A percentile compares a stretch with the other conserved stretches of the same genome.
These are phyloP conservation scores for Parapsyche elsis DNA, from an alignment of 1,140 invertebrate genomes.

Conservation along the genomic window DNA sequence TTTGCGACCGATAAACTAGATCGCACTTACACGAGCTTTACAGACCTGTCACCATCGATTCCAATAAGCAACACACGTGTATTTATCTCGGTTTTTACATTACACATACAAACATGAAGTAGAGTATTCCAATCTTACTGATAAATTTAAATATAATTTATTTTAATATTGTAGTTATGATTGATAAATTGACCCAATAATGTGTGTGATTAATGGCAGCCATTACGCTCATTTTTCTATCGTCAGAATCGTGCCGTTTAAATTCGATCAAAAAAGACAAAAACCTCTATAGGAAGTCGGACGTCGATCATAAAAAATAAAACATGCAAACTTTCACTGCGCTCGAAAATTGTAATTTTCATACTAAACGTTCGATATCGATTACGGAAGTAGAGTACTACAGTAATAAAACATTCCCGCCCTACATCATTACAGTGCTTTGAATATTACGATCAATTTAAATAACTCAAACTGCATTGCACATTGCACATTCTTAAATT, in stretches of 20 bases:
- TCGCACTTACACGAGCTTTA: neutral
- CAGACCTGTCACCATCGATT: neutral
- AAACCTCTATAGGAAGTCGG: too few species aligned
- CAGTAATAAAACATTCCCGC: neutral
- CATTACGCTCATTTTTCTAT: too few species aligned
- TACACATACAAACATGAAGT: too few species aligned
- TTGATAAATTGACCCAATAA: too few species aligned
- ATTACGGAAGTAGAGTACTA: slow-evolving; percentile 12
- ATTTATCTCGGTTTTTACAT: too few species aligned
- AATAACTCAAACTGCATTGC: neutral
- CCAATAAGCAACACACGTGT: neutral
- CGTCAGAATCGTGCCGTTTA: too few species aligned
- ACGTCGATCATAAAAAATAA: neutral
- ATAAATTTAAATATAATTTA: too few species aligned
- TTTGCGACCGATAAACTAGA: slow-evolving; percentile 2
- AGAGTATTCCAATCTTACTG: too few species aligned
- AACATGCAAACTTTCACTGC: slow-evolving; percentile 22
- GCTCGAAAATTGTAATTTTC: slow-evolving; percentile 6
- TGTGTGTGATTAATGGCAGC: too few species aligned
- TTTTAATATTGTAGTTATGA: too few species aligned
- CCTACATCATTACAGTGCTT: neutral
- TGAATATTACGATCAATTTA: neutral
- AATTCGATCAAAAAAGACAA: too few species aligned
- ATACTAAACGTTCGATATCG: slow-evolving; percentile 11
- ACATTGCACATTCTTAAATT: too few species aligned